A percentile compares a stretch with the other conserved stretches of the same genome.
Evolutionary conservation across 1,140 invertebrate species (phyloP).

Genomic region (Scaptomyza montana): DNA sequence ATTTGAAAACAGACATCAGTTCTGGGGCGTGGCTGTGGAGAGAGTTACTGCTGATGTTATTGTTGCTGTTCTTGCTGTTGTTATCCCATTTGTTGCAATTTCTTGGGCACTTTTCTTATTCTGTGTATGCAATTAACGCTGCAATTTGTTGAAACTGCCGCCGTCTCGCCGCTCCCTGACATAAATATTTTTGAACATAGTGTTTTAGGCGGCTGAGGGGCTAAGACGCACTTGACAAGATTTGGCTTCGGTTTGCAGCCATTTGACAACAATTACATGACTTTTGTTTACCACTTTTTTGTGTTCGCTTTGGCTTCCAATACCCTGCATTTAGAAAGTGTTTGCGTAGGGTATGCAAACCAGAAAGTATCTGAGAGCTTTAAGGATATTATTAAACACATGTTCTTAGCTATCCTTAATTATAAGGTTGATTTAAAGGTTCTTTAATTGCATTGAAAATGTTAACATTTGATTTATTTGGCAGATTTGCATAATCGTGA

Average conservation of each 20-base stretch:
- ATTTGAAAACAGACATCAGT: constrained; percentile 3
- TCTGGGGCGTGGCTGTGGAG: background rate
- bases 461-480: too few relatives aligned
- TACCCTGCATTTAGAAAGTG: constrained; percentile 2
- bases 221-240: constrained; percentile 32
- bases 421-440: too few relatives aligned
- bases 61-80: constrained; percentile 7
- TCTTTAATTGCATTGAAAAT: too few relatives aligned
- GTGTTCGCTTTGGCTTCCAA: constrained; percentile 4
- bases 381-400: too few relatives aligned
- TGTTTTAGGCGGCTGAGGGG: background rate
- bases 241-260: constrained; percentile 44
- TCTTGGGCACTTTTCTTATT: constrained; percentile 77
- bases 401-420: too few relatives aligned
- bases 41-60: constrained; percentile 15
- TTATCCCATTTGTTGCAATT: constrained; percentile 74
- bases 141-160: constrained; percentile 60
- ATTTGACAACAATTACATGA: constrained; percentile 68
- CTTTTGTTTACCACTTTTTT: constrained; percentile 49
- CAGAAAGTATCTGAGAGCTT: background rate
- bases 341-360: background rate
- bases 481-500: too few relatives aligned
- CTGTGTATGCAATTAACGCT: constrained; percentile 80
- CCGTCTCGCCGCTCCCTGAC: background rate
- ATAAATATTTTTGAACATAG: constrained; percentile 32